Percentiles rank a stretch among this genome's conserved stretches.
Evolutionary conservation across 2,797 vertebrate genomes (phyloP).

Genomic region (Strix occidentalis): DNA sequence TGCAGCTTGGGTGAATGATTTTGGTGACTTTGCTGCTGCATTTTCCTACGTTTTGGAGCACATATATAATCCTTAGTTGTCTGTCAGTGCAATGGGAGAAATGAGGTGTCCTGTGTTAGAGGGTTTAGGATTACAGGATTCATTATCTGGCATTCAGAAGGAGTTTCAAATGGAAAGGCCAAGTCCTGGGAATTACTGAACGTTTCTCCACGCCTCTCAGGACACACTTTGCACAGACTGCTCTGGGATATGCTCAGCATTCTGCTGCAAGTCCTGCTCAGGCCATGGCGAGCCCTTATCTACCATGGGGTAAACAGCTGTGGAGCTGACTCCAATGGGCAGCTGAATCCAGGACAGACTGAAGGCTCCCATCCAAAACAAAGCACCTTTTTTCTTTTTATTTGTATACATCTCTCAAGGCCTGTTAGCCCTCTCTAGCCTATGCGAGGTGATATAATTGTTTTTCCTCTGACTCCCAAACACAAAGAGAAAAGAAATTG

Average conservation of each 20-base stretch:
- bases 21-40: not conserved
- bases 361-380: not conserved
- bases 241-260: not conserved
- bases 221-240: not conserved
- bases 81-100: not conserved
- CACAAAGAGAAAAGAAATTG: not conserved
- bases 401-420: not conserved
- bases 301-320: not conserved
- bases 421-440: not conserved
- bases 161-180: not conserved
- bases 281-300: not conserved
- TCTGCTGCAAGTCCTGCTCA: not conserved
- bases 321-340: not conserved
- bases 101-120: not conserved
- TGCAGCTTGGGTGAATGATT: not conserved
- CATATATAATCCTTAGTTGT: not conserved
- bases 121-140: not conserved
- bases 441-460: not conserved
- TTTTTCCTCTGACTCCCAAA: not conserved
- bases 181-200: not conserved
- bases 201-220: not conserved
- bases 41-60: accelerated
- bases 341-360: not conserved
- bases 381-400: not conserved
- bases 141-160: not conserved